Evolutionary conservation across 2,797 vertebrate species (phyloP).

Genomic region (Tolypeutes matacus): DNA sequence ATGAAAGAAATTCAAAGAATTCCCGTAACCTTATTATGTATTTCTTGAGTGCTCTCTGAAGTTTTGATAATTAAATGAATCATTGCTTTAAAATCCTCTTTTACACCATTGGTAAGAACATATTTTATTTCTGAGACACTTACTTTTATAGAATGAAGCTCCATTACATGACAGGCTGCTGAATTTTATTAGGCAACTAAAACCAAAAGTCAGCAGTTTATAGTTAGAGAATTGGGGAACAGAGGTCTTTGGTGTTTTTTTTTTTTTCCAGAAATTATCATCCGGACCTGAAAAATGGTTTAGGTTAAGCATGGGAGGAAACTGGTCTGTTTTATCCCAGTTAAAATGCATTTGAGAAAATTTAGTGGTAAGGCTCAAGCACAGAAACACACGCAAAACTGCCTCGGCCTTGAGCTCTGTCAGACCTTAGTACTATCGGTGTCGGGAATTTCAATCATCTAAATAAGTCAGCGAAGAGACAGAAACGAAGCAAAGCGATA

Average conservation of each 20-base stretch:
- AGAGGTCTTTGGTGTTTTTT: neutral
- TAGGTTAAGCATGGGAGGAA: neutral
- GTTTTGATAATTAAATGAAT: slow-evolving; percentile 32
- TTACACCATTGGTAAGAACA: slow-evolving; percentile 4
- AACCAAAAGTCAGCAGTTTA: slow-evolving; percentile 22
- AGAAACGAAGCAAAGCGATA: neutral
- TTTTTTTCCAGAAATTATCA: slow-evolving; percentile 22
- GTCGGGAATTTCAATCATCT: neutral
- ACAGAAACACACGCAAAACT: neutral
- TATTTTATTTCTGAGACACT: neutral
- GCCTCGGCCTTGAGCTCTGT: neutral
- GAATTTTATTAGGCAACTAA: slow-evolving; percentile 26
- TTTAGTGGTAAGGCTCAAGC: neutral
- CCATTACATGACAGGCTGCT: neutral
- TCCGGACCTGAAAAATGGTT: neutral
- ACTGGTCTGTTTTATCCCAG: neutral
- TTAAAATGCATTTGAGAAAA: neutral
- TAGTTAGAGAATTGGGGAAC: neutral
- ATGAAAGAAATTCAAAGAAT: neutral
- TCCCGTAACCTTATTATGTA: neutral
- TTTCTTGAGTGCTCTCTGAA: slow-evolving; percentile 24
- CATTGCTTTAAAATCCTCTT: neutral
- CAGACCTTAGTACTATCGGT: neutral
- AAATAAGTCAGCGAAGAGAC: slow-evolving; percentile 2
- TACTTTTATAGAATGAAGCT: slow-evolving; percentile 20